Evolutionary conservation across 2,888 invertebrate genomes (phyloP), one percentile per base, ranked within the genome.

Genomic region (Sphaerophoria taeniata): DNA sequence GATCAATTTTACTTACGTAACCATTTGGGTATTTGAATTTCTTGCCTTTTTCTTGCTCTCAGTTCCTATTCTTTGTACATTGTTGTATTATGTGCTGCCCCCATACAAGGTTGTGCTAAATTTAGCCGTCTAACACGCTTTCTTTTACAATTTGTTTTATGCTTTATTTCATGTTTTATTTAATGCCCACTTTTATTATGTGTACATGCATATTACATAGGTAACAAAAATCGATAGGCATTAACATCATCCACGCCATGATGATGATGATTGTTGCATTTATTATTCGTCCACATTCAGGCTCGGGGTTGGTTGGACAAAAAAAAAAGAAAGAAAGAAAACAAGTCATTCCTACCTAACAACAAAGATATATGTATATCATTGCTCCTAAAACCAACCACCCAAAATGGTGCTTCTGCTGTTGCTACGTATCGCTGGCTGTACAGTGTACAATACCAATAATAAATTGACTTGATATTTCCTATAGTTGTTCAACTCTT

Each of bases 291-390:
- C 85, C 72, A 74, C 85, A 76, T 85, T 81, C 63, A 76, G 84
- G 84, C 81, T 81, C 63, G 81, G 84, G 84, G 85, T 81, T 85
- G 84, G 85, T 81, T 85, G 81, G 73, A 77, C 58, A 56, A 67
- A 9, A 67, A 77, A 77, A 63, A 43, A 51, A 4, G 49, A 67
- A 9, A 67, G 73, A 77, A 63, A 43, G 53, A 4, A 67, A 67
- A 56, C 56, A 14, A 39, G 14, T 58, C 34, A 51, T 47, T 36
- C 14, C 1, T 16, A 61, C 6, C 31, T 53, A 80, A 43, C 53
- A 31, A 36, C 14, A 70, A 6, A 6, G 49, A 51, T 7, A 49
- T 45, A n/a, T 56, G 60, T 58, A 55, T 55, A 77, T 2, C 9
- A 43, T 12, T 43, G 9, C 43, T 43, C 49, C 33, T 55, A 56